Base-by-base conservation (phyloP, 2,888 invertebrate species). In the Leptopilina drosophilae region DNA sequence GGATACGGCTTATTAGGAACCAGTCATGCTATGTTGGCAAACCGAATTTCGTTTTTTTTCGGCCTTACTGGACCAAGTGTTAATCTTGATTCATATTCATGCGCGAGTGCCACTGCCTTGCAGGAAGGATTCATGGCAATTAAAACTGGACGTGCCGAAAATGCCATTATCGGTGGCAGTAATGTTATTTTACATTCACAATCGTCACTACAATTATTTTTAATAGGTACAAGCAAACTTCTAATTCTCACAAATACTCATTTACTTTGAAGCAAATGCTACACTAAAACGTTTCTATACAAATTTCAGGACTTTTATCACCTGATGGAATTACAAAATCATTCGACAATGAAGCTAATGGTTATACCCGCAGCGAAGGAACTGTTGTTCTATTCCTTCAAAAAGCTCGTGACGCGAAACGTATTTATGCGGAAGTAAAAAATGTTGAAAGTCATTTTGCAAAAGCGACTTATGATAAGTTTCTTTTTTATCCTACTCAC, bases 361-460 rank as follows among this genome's bases (percentile, higher is more conserved):
- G 84, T 2, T 69, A 53, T 20, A 79, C 82, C n/a, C 82, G 84
- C 7, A 83, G 83, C 40, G 86, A 86, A 40, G 62, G 76, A 1
- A 26, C 82, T 5, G 64, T 66, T 0, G 84, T 81, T 0, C 3
- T 86, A 0, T 83, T 82, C n/a, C 40, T 86, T 33, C 86, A 86
- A 76, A 77, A 78, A 53, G 81, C 80, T 1, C 80, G 67, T n/a
- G 67, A 80, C 4, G 85, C 85, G 5, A 83, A 78, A 53, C 82
- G 86, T 6, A 78, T 84, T 9, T 86, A 86, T 46, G 77, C 78
- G 15, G 85, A 85, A 65, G 56, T 85, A 5, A 64, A 82, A 4
- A 92, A 93, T 85, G 92, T 93, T 12, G 93, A 93, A 84, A 92
- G 91, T 33, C 93, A 93, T 86, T 92, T 93, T 76, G 93, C 94